Conservation (phyloP, 2,113 vertebrate species). For the Melanostigma gelatinosum region DNA sequence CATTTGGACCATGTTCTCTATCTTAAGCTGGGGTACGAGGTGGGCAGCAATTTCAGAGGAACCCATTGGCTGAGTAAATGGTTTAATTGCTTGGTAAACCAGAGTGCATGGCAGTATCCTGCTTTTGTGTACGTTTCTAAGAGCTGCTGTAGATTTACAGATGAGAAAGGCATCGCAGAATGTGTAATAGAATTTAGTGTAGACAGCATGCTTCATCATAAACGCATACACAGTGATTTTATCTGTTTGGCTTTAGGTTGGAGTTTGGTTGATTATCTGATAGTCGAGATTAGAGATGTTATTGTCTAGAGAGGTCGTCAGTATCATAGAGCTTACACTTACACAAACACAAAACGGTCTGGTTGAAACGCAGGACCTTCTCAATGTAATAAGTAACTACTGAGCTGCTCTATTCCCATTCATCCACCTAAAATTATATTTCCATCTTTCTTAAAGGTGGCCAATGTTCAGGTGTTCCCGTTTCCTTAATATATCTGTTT, state of each 20-base stretch:
- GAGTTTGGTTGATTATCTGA: conserved; percentile 32
- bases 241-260: conserved; percentile 3
- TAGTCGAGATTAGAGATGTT: not conserved
- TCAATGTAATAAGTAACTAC: not conserved
- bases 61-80: not conserved
- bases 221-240: not conserved
- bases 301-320: not conserved
- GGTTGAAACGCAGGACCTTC: not conserved
- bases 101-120: not conserved
- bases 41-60: not conserved
- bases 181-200: not conserved
- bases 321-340: not conserved
- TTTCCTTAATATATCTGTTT: too few species aligned
- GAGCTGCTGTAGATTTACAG: not conserved
- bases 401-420: not conserved
- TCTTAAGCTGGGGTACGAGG: conserved; percentile 12
- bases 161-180: not conserved
- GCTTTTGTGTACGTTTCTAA: conserved; percentile 10
- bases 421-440: not conserved
- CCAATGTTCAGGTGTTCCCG: not conserved
- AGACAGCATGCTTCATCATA: not conserved
- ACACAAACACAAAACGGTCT: not conserved
- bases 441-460: not conserved
- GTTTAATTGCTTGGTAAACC: not conserved
- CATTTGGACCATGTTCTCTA: conserved; percentile 22